Percentiles rank a stretch among this genome's conserved stretches.
Conservation (phyloP, 2,888 invertebrate genomes). For the Rugalucina vietnamica region DNA sequence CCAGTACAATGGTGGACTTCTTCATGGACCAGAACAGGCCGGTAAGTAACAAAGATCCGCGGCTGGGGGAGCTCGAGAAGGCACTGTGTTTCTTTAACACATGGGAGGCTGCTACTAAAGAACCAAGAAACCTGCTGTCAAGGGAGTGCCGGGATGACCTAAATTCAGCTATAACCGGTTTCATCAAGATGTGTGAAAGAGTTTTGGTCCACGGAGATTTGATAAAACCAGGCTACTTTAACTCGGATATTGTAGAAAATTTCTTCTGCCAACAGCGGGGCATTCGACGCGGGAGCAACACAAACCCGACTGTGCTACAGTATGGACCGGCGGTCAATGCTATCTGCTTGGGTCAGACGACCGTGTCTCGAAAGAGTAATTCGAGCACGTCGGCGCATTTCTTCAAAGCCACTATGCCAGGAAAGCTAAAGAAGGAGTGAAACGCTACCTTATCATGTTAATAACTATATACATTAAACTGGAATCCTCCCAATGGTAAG, state of each 20-base stretch:
- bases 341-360: constrained; percentile 52
- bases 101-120: constrained; percentile 19
- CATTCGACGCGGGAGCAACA: constrained; percentile 53
- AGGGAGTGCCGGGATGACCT: constrained; percentile 51
- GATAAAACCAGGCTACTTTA: constrained; percentile 53
- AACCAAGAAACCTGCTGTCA: constrained; percentile 23
- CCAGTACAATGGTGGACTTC: constrained; percentile 27
- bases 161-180: constrained; percentile 50
- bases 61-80: background rate
- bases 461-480: too few species aligned
- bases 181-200: constrained; percentile 41
- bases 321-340: constrained; percentile 57
- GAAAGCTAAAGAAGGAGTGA: too few species aligned
- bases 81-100: constrained; percentile 34
- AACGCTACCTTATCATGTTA: too few species aligned
- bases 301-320: constrained; percentile 55
- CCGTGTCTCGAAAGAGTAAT: constrained; percentile 48
- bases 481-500: too few species aligned
- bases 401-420: constrained; percentile 17
- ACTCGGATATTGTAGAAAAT: constrained; percentile 50
- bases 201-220: constrained; percentile 25
- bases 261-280: constrained; percentile 59
- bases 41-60: constrained; percentile 6
- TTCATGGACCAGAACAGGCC: constrained; percentile 44
- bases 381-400: constrained; percentile 37